These are phyloP conservation scores for Augiades crinisus DNA, from an alignment of 2,888 invertebrate species.

Conservation along the genomic window DNA sequence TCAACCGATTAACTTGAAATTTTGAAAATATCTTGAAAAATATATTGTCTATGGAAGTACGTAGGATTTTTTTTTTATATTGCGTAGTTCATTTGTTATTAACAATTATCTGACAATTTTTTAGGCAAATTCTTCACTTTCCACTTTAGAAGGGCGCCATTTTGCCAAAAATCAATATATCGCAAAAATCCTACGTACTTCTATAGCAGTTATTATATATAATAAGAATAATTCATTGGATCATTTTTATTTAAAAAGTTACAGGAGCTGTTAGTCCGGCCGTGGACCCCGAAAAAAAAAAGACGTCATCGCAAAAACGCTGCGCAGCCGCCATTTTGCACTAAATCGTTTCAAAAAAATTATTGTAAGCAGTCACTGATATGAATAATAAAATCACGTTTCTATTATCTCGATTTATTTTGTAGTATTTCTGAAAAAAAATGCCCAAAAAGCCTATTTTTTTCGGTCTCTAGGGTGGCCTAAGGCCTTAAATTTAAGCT, in stretches of 20 bases:
- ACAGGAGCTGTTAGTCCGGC: too few relatives aligned
- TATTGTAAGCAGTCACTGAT: neutral
- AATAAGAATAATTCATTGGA: too few relatives aligned
- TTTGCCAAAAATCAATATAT: constrained; percentile 2
- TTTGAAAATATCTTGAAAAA: too few relatives aligned
- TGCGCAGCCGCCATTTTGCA: neutral
- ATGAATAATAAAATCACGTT: neutral
- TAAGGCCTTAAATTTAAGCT: too few relatives aligned
- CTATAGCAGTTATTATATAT: neutral
- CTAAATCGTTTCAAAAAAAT: too few relatives aligned
- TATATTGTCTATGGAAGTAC: too few relatives aligned
- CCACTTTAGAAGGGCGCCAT: neutral
- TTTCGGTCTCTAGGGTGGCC: too few relatives aligned
- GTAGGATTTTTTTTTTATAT: constrained; percentile 11
- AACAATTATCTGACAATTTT: constrained; percentile 15
- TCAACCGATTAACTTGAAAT: too few relatives aligned
- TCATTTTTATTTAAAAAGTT: too few relatives aligned
- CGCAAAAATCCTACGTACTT: constrained; percentile 1
- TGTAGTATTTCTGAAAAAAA: neutral
- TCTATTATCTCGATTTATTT: neutral
- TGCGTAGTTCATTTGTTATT: constrained; percentile 17
- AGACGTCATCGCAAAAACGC: neutral
- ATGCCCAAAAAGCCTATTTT: neutral
- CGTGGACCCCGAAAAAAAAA: neutral
- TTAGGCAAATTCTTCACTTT: constrained; percentile 8